Evolutionary conservation across 2,888 invertebrate genomes (phyloP).

Genomic region (Graphium colonna): DNA sequence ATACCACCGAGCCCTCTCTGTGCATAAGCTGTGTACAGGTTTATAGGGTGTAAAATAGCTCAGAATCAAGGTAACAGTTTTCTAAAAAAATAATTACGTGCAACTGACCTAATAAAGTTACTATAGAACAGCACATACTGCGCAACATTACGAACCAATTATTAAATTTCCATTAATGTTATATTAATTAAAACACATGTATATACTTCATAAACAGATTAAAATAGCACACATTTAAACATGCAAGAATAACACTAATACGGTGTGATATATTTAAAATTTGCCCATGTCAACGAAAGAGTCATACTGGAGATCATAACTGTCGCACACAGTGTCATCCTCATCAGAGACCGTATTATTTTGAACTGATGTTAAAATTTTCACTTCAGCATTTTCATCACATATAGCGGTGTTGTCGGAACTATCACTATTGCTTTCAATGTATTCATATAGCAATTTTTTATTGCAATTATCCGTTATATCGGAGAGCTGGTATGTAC

Average conservation of each 20-base stretch:
- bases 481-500: constrained; percentile 27
- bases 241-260: constrained; percentile 9
- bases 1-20: constrained; percentile 69
- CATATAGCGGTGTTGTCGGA: constrained; percentile 64
- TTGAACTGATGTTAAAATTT: constrained; percentile 35
- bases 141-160: not conserved
- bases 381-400: constrained; percentile 36
- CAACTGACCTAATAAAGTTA: constrained; percentile 29
- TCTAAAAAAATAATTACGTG: constrained; percentile 36
- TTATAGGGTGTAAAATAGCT: constrained; percentile 61
- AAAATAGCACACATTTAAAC: constrained; percentile 4
- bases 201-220: constrained; percentile 9
- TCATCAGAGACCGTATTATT: constrained; percentile 29
- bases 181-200: constrained; percentile 13
- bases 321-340: constrained; percentile 54
- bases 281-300: constrained; percentile 78
- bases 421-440: constrained; percentile 62
- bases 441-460: constrained; percentile 51
- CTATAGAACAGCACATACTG: not conserved
- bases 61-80: constrained; percentile 38
- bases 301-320: constrained; percentile 71
- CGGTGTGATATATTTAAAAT: constrained; percentile 45
- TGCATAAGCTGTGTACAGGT: constrained; percentile 67
- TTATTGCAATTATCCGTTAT: constrained; percentile 29
- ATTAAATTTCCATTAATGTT: constrained; percentile 1